Percentiles rank a stretch among this genome's conserved stretches.
phyloP scores from a whole-genome alignment of 2,113 vertebrate species.

The Zosterops lateralis region DNA sequence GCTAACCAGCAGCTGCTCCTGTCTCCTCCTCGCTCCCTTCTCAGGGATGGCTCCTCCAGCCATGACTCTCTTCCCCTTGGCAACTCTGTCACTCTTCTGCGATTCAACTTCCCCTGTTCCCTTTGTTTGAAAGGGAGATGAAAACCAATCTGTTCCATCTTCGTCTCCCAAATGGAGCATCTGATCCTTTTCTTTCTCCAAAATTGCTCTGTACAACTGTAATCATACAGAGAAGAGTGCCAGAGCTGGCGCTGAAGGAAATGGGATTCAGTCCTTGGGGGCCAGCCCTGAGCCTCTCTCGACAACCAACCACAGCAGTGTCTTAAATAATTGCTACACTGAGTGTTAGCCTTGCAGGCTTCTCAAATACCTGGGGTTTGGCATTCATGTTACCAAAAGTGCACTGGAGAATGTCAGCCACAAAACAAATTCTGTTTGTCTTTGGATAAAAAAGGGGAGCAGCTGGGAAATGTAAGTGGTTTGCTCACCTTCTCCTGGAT shows the following conservation, averaged over 20 bases:
- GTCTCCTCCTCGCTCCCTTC: not conserved
- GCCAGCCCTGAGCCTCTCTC: not conserved
- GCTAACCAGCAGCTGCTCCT: slow-evolving; percentile 32
- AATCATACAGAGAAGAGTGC: not conserved
- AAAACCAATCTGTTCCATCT: slow-evolving; percentile 10
- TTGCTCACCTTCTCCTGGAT: not conserved
- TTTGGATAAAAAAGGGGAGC: not conserved
- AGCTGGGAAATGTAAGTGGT: not conserved
- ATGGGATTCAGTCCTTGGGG: not conserved
- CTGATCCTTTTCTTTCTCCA: not conserved
- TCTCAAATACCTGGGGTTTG: not conserved
- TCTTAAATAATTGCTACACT: not conserved
- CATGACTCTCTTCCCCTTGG: not conserved
- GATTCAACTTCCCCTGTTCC: not conserved
- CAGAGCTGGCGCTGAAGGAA: not conserved
- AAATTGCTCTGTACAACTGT: not conserved
- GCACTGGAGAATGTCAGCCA: not conserved
- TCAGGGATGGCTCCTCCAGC: not conserved
- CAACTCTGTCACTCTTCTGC: not conserved
- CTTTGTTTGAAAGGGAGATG: not conserved
- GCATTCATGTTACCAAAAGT: not conserved
- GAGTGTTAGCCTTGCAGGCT: not conserved
- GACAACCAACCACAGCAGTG: not conserved
- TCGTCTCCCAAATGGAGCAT: not conserved
- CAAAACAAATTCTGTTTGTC: not conserved